phyloP scores from a whole-genome alignment of 2,113 vertebrate species.

The Gallinago media region DNA sequence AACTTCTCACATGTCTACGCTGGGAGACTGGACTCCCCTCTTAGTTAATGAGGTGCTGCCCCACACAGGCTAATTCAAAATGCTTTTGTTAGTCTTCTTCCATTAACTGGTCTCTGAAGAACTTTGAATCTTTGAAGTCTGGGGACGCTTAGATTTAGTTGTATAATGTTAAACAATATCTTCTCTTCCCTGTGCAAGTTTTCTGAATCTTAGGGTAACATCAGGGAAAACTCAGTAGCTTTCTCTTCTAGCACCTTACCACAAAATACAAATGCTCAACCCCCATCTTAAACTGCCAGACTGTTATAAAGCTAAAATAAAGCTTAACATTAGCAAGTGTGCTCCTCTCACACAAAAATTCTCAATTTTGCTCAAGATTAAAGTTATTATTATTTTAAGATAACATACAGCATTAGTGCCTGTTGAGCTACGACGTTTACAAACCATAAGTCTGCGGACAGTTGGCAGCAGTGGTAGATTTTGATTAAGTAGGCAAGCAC shows the following conservation, averaged over 20 bases:
- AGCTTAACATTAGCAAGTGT: not conserved
- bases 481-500: not conserved
- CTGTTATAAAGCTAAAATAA: not conserved
- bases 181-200: not conserved
- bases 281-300: not conserved
- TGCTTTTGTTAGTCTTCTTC: not conserved
- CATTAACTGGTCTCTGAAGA: not conserved
- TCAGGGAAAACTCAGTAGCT: not conserved
- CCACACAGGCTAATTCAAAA: not conserved
- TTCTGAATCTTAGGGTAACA: not conserved
- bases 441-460: not conserved
- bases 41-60: not conserved
- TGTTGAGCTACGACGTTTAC: not conserved
- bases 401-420: not conserved
- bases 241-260: not conserved
- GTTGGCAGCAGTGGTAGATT: constrained; percentile 13
- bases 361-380: not conserved
- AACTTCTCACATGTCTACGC: not conserved
- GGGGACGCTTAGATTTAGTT: not conserved
- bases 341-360: not conserved
- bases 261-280: not conserved
- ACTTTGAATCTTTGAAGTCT: not conserved
- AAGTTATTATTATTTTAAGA: not conserved
- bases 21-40: not conserved
- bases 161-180: not conserved